These are phyloP conservation scores for Patella vulgata DNA, from an alignment of 1,140 invertebrate genomes.

Conservation along the genomic window DNA sequence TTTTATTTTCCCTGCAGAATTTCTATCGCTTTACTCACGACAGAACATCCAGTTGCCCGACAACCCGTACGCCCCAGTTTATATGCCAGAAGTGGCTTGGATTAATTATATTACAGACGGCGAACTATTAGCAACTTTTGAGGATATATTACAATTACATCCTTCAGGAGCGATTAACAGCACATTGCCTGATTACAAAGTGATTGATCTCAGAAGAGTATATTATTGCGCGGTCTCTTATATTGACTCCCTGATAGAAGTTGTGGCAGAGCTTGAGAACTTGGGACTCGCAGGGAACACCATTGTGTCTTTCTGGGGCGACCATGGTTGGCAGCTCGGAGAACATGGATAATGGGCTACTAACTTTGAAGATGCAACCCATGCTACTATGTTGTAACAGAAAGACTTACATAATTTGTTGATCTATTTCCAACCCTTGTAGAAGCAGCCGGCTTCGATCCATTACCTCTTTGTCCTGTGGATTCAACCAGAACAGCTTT, in stretches of 20 bases:
- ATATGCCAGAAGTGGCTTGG: no score
- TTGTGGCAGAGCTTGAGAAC: conserved; percentile 30
- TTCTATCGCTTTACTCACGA: conserved; percentile 27
- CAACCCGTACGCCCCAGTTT: no score
- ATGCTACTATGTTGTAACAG: conserved; percentile 37
- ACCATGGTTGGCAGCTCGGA: no score
- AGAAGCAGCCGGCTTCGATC: conserved; percentile 74
- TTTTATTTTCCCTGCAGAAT: conserved; percentile 34
- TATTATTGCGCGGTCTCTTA: conserved; percentile 38
- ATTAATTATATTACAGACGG: no score
- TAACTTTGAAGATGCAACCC: conserved; percentile 43
- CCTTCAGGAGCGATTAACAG: conserved; percentile 23
- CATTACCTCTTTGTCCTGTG: conserved; percentile 70
- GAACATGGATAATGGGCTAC: conserved; percentile 38
- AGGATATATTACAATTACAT: no score
- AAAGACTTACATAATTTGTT: conserved; percentile 77
- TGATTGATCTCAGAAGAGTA: conserved; percentile 19
- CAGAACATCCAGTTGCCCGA: conserved; percentile 16
- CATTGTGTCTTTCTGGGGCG: conserved; percentile 36
- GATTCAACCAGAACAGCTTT: conserved; percentile 62
- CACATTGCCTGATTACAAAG: conserved; percentile 14
- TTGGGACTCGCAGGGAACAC: conserved; percentile 36
- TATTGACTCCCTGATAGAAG: conserved; percentile 31
- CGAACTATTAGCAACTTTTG: no score
- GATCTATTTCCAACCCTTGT: conserved; percentile 87